Conservation (phyloP, 2,113 vertebrate genomes). For the Misgurnus mizolepis region DNA sequence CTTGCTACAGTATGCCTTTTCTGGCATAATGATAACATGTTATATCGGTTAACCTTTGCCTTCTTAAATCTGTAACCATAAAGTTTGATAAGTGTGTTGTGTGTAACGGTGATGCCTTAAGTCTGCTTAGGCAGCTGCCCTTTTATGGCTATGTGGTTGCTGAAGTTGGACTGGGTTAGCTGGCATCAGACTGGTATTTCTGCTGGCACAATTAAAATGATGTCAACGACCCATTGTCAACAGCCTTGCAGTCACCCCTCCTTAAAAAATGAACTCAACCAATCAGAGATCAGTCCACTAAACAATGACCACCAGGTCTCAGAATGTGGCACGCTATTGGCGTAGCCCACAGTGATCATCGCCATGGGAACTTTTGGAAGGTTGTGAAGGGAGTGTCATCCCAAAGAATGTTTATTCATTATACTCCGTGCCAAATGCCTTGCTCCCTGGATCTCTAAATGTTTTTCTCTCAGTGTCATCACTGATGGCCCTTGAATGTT, state of each 20-base stretch:
- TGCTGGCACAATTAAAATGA: slow-evolving; percentile 50
- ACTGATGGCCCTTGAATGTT: slow-evolving; percentile 25
- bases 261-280: slow-evolving; percentile 28
- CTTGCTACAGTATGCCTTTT: background rate
- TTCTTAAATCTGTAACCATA: background rate
- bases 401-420: slow-evolving; percentile 32
- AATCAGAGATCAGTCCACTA: slow-evolving; percentile 26
- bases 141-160: slow-evolving; percentile 46
- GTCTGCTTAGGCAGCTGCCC: slow-evolving; percentile 38
- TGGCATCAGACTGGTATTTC: slow-evolving; percentile 46
- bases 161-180: slow-evolving; percentile 1
- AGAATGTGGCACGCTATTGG: slow-evolving; percentile 22
- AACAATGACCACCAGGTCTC: slow-evolving; percentile 11
- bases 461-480: slow-evolving; percentile 28
- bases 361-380: slow-evolving; percentile 28
- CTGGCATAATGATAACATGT: background rate
- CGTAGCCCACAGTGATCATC: slow-evolving; percentile 6
- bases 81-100: slow-evolving; percentile 14
- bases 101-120: slow-evolving; percentile 21
- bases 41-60: slow-evolving; percentile 5
- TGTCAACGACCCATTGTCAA: slow-evolving; percentile 56
- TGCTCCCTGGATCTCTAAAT: slow-evolving; percentile 19
- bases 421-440: slow-evolving; percentile 27
- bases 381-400: slow-evolving; percentile 33
- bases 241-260: slow-evolving; percentile 26